Evolutionary conservation across 2,113 vertebrate genomes (phyloP), one percentile per base, ranked within the genome.

Genomic region (Abramis brama): DNA sequence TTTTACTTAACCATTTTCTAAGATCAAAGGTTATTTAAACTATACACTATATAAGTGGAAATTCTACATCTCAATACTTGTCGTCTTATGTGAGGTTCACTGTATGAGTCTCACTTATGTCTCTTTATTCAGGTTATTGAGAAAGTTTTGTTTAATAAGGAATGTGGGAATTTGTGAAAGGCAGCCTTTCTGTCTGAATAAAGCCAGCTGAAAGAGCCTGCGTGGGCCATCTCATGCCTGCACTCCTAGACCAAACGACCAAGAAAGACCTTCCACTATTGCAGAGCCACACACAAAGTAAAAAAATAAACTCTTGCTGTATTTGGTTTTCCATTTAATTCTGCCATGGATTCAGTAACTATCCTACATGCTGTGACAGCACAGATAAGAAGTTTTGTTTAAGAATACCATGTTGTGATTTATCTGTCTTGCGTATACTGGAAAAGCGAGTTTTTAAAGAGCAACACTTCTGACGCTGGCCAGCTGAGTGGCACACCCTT

Each of bases 91-190:
- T 59, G 52, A 10, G 2, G 30, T 39, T 39, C 30, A 78, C 11
- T 59, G 19, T 13, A 11, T 6, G 52, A 78, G 57, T 79, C 21
- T 39, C 21, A 43, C 23, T n/a, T n/a, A 36, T 6, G 15, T 64
- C 12, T 17, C 36, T 27, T 80, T 10, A 64, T 80, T 30, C 15
- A 45, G 57, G 13, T 13, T 33, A 13, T 80, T 80, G 4, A 19
- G 39, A 19, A 62, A 66, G n/a, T 30, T 91, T 93, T 93, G 92
- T 92, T 91, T 89, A 81, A 89, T 76, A 81, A 88, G 91, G 92
- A 94, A 94, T 94, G 93, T 88, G 89, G 92, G 91, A 90, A 89
- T 79, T 92, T 92, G 91, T 91, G 92, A 92, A 91, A 82, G 86
- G 88, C 90, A 66, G 76, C 89, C 90, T 91, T 90, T 92, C 70